Conservation (phyloP, 2,888 invertebrate genomes). For the Dasypolia templi region DNA sequence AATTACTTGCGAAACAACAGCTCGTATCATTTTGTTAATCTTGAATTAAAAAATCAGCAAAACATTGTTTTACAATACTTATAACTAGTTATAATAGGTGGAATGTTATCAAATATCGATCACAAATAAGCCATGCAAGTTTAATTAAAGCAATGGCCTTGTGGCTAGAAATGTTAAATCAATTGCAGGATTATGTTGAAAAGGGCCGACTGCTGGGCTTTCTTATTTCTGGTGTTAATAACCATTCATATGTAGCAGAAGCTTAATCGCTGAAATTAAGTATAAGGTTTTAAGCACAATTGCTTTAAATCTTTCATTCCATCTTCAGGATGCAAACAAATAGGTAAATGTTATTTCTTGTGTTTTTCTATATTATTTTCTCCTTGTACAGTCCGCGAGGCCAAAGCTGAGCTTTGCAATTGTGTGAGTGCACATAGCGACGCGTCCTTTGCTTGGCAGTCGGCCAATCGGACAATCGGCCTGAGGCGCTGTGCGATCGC, state of each 20-base stretch:
- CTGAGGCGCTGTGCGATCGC: no score
- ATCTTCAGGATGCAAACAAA: background rate
- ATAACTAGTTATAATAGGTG: conserved; percentile 6
- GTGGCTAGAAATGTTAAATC: conserved; percentile 18
- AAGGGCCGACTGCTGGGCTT: background rate
- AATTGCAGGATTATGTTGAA: conserved; percentile 9
- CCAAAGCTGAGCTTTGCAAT: no score
- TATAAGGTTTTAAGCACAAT: no score
- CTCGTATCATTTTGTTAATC: background rate
- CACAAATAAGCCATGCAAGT: conserved; percentile 27
- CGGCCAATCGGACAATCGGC: no score
- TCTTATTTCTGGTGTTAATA: background rate
- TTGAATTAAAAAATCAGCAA: conserved; percentile 20
- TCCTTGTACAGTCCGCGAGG: no score
- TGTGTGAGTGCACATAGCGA: no score
- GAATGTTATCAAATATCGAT: conserved; percentile 47
- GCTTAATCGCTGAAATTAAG: background rate
- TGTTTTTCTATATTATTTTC: background rate
- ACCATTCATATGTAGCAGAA: background rate
- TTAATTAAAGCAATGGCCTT: conserved; percentile 43
- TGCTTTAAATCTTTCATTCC: background rate
- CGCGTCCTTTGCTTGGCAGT: no score
- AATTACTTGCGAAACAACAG: background rate
- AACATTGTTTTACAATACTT: background rate
- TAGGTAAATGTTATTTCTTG: background rate